Evolutionary conservation across 2,888 invertebrate species (phyloP), one percentile per base, ranked within the genome.

Genomic region (Philopedon plagiatum): DNA sequence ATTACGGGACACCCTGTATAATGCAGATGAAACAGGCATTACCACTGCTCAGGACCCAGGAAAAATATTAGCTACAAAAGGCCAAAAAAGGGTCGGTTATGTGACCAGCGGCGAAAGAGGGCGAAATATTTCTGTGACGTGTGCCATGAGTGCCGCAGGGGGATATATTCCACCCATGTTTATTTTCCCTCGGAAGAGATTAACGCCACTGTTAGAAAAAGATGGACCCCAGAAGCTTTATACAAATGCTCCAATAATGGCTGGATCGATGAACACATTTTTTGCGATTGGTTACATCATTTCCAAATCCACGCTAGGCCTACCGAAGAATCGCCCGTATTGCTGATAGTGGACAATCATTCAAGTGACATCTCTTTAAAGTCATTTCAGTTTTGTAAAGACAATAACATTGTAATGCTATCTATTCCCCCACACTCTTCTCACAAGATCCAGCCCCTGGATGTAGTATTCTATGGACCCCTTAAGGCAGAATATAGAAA

Each of bases 151-250:
- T 77, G 82, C 83, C 75, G 78, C 83, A 49, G 83, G 86, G 8
- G 58, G 69, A 11, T 86, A 76, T 75, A 78, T 87, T 26, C 86
- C 86, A 5, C 86, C 86, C 1, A 85, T 87, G 85, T 86, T 86
- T 76, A 86, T 87, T 56, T 87, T 83, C 68, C 85, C 85, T 0
- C 65, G 85, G 21, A 82, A 86, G 74, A 82, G 84, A 66, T 78
- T 85, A 83, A 82, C 81, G 49, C 82, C 83, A 9, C 70, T 74
- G 0, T 78, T 86, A 8, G 81, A 84, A 73, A 79, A 82, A 62
- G 84, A 83, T 80, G 85, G 86, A 13, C 85, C 84, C 75, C 80
- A 71, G 81, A 82, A 34, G 80, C 85, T 5, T 72, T 86, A 34
- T 80, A 79, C 62, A 69, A 62, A 51, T 79, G 77, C 61, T 79